Percentiles rank a stretch among this genome's conserved stretches.
Conservation (phyloP, 2,888 invertebrate species). For the Gymnoscelis rufifasciata region DNA sequence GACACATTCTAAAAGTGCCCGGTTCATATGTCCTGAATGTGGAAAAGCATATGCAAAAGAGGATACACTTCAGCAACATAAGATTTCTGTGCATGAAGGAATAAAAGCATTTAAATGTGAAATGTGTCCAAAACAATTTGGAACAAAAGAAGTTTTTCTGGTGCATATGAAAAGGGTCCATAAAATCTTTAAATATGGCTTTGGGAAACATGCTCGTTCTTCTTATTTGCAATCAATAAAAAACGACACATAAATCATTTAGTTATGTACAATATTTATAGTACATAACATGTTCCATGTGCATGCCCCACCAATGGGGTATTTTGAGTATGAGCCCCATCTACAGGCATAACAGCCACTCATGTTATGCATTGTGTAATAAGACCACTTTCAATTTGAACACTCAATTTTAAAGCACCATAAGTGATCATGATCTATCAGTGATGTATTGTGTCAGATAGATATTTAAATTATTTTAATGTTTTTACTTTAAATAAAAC, state of each 20-base stretch:
- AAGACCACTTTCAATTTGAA: too few species aligned
- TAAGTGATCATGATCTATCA: too few species aligned
- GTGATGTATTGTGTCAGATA: too few species aligned
- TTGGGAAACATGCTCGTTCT: not conserved
- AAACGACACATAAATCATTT: not conserved
- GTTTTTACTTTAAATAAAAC: conserved; percentile 17
- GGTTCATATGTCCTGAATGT: conserved; percentile 32
- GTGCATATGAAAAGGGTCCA: conserved; percentile 42
- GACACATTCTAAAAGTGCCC: conserved; percentile 26
- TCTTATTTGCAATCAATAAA: not conserved
- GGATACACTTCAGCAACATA: conserved; percentile 34
- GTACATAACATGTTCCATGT: too few species aligned
- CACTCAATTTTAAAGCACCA: too few species aligned
- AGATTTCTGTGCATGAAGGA: conserved; percentile 30
- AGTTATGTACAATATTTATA: too few species aligned
- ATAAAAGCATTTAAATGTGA: conserved; percentile 38
- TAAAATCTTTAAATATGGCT: conserved; percentile 17
- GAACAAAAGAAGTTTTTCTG: conserved; percentile 35
- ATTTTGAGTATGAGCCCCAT: too few species aligned
- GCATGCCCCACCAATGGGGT: too few species aligned
- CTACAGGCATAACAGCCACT: too few species aligned
- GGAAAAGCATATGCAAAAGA: conserved; percentile 30
- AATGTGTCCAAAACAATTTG: conserved; percentile 40
- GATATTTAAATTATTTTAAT: too few species aligned
- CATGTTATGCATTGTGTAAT: too few species aligned